Evolutionary conservation across 2,113 vertebrate genomes (phyloP).

Genomic region (Chaetodon auriga): DNA sequence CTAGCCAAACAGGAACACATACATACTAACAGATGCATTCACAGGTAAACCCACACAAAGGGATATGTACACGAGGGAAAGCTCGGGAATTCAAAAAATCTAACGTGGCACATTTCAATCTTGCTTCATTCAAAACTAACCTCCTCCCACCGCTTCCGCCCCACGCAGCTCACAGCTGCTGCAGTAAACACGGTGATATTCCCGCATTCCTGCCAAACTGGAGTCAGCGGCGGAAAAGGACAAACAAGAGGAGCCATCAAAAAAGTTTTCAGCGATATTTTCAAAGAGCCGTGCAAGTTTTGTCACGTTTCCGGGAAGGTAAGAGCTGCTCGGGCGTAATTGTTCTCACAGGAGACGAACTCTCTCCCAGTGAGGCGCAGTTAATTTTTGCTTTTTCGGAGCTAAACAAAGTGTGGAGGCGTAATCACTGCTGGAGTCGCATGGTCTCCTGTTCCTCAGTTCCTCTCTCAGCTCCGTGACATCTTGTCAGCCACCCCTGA

Average conservation of each 20-base stretch:
- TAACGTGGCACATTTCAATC: constrained; percentile 60
- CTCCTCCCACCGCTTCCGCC: constrained; percentile 50
- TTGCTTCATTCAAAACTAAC: constrained; percentile 48
- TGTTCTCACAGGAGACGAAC: constrained; percentile 50
- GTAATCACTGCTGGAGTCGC: constrained; percentile 42
- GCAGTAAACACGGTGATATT: constrained; percentile 33
- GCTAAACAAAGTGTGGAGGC: constrained; percentile 50
- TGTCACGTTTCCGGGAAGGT: constrained; percentile 39
- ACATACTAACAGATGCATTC: constrained; percentile 62
- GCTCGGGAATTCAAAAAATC: constrained; percentile 44
- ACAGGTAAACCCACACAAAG: constrained; percentile 59
- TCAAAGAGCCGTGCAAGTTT: constrained; percentile 13
- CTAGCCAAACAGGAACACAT: constrained; percentile 60
- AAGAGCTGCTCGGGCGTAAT: constrained; percentile 27
- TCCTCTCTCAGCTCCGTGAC: constrained; percentile 49
- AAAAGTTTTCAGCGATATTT: constrained; percentile 45
- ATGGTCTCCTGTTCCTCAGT: constrained; percentile 17
- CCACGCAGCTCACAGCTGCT: constrained; percentile 31
- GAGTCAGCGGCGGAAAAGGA: constrained; percentile 20
- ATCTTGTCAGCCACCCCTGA: constrained; percentile 69
- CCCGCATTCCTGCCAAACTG: constrained; percentile 31
- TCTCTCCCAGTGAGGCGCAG: neutral
- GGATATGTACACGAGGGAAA: constrained; percentile 43
- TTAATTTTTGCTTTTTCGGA: neutral
- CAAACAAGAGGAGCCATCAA: constrained; percentile 43